Percentiles rank a stretch among this genome's conserved stretches.
These are phyloP conservation scores for Tachysurus vachellii DNA, from an alignment of 2,113 vertebrate species.

Conservation along the genomic window DNA sequence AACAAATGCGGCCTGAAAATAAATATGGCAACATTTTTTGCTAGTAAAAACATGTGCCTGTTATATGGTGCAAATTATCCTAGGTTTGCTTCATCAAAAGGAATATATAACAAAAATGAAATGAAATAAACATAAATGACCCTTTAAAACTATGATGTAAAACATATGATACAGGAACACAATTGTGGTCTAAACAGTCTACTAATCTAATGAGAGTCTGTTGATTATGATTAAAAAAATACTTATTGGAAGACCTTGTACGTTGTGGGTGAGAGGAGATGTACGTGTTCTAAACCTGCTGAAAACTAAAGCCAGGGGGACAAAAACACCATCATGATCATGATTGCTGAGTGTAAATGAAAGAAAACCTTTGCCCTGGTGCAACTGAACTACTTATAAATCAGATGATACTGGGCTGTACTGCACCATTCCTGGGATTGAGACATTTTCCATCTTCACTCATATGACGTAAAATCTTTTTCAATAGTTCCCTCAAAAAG, in stretches of 20 bases:
- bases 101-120: not conserved
- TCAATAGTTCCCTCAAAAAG: not conserved
- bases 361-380: not conserved
- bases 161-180: conserved; percentile 58
- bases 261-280: conserved; percentile 21
- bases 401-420: not conserved
- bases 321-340: conserved; percentile 19
- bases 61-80: not conserved
- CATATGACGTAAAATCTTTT: no score
- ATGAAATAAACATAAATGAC: conserved; percentile 17
- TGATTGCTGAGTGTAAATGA: conserved; percentile 16
- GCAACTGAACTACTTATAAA: conserved; percentile 25
- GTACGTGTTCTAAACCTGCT: conserved; percentile 16
- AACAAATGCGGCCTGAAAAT: not conserved
- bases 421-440: not conserved
- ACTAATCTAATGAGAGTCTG: not conserved
- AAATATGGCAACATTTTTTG: not conserved
- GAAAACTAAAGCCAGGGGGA: conserved; percentile 13
- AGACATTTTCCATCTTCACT: not conserved
- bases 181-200: not conserved
- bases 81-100: not conserved
- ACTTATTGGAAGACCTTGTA: conserved; percentile 22
- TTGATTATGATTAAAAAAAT: not conserved
- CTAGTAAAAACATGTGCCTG: not conserved
- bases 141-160: not conserved